These are phyloP conservation scores for Edolisoma coerulescens DNA, from an alignment of 2,113 vertebrate species.

Conservation along the genomic window DNA sequence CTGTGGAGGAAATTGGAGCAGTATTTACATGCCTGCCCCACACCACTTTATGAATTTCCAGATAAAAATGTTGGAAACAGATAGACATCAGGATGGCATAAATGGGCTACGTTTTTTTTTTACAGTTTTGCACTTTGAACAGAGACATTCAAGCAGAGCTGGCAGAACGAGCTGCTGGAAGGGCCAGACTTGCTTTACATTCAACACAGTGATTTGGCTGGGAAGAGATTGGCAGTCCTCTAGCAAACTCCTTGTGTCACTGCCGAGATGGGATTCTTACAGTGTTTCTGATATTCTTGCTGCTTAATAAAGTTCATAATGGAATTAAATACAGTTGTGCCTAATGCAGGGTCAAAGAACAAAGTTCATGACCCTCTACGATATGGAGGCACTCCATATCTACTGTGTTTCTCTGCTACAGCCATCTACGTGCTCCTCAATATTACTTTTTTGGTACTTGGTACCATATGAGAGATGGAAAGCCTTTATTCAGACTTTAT, in stretches of 20 bases:
- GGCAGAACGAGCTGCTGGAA: not conserved
- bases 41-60: not conserved
- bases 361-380: not conserved
- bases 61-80: not conserved
- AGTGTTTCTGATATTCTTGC: not conserved
- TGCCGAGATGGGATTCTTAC: not conserved
- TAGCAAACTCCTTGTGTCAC: not conserved
- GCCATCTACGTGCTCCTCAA: not conserved
- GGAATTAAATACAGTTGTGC: not conserved
- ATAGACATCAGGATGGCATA: not conserved
- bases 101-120: not conserved
- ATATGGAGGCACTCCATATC: not conserved
- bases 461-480: not conserved
- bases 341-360: not conserved
- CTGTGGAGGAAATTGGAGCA: not conserved
- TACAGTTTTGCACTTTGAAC: not conserved
- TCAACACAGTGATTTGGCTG: fast-evolving
- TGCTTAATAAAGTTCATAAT: not conserved
- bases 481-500: not conserved
- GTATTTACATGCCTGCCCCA: not conserved
- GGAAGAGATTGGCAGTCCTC: not conserved
- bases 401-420: not conserved
- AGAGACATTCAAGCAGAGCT: fast-evolving
- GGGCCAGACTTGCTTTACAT: not conserved
- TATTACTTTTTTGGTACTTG: not conserved